phyloP scores from a whole-genome alignment of 2,797 vertebrate species.

The Tiaroga cobitis region DNA sequence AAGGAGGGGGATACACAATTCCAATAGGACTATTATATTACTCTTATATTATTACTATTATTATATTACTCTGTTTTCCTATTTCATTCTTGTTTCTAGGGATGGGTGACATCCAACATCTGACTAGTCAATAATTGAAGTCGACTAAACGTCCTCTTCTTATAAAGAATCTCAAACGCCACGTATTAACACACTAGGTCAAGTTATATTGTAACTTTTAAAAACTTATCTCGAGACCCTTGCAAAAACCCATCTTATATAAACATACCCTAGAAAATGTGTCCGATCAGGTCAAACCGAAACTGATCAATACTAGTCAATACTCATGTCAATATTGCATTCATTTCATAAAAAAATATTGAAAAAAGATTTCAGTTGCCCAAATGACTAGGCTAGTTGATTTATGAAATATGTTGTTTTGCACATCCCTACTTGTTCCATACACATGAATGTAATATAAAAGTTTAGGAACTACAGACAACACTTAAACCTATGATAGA shows the following conservation, averaged over 20 bases:
- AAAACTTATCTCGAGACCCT: background rate
- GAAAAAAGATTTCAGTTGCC: background rate
- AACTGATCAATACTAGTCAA: background rate
- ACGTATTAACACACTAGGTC: background rate
- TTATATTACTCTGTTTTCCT: no score
- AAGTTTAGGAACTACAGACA: background rate
- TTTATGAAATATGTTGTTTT: background rate
- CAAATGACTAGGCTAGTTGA: background rate
- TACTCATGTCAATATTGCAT: background rate
- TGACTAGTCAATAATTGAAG: background rate
- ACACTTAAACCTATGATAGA: background rate
- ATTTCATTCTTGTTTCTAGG: conserved; percentile 46
- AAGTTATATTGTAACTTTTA: background rate
- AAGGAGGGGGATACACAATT: conserved; percentile 63
- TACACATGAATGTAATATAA: background rate
- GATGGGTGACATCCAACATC: conserved; percentile 49
- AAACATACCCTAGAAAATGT: background rate
- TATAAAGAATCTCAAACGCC: background rate
- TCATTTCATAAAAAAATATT: background rate
- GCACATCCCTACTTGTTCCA: background rate
- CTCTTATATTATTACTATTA: conserved; percentile 60
- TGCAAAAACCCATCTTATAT: background rate
- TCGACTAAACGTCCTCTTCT: background rate
- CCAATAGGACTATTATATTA: conserved; percentile 68
- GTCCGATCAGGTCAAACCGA: background rate